A percentile compares a stretch with the other conserved stretches of the same genome.
Conservation (phyloP, 2,113 vertebrate genomes). For the Telmatochromis bifrenatus region DNA sequence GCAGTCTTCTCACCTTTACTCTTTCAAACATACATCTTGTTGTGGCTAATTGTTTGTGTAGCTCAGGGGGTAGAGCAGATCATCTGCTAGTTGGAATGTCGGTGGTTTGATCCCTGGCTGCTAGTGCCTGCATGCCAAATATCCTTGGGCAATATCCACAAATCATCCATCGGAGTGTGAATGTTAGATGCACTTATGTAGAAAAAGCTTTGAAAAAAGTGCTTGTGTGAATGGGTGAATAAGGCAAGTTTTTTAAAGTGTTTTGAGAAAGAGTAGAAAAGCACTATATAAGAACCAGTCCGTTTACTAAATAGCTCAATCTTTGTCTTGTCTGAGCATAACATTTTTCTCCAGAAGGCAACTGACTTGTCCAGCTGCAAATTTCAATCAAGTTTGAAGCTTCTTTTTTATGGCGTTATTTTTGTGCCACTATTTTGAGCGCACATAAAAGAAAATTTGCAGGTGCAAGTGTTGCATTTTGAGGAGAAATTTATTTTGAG, state of each 20-base stretch:
- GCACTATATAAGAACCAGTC: not conserved
- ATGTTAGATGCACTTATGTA: not conserved
- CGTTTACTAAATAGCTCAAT: not conserved
- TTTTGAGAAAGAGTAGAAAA: not conserved
- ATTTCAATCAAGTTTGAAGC: not conserved
- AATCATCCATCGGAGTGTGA: not conserved
- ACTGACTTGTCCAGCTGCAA: not conserved
- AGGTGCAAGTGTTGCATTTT: not conserved
- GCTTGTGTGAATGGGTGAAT: not conserved
- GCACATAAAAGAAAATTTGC: not conserved
- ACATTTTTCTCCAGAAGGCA: not conserved
- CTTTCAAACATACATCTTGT: not conserved
- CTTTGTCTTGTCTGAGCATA: not conserved
- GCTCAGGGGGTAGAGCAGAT: not conserved
- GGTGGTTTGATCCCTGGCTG: not conserved
- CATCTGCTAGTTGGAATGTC: not conserved
- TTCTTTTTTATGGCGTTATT: rapidly evolving
- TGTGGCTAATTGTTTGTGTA: not conserved
- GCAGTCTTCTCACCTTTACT: not conserved
- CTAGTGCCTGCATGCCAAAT: not conserved
- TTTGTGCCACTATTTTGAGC: not conserved
- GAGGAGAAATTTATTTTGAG: not conserved
- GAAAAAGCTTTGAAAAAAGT: not conserved
- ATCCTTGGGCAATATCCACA: not conserved
- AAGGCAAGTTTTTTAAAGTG: not conserved